Evolutionary conservation across 1,140 invertebrate genomes (phyloP).

Genomic region (Samia ricini): DNA sequence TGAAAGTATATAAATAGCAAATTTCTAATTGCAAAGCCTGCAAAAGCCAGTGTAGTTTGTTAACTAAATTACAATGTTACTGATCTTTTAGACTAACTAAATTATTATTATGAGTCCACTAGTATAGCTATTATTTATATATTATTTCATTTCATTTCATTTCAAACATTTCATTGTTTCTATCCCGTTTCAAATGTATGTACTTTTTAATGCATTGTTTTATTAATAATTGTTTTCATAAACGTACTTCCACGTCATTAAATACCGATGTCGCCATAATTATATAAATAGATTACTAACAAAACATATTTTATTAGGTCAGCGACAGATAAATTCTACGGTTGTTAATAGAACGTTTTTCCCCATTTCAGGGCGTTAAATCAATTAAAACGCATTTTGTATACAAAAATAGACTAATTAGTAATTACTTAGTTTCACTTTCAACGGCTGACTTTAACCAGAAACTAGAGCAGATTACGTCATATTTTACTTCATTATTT

Average conservation of each 20-base stretch:
- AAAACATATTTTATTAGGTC: constrained; percentile 1
- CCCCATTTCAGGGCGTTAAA: constrained; percentile 36
- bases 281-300: constrained; percentile 1
- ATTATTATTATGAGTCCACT: not conserved
- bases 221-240: not conserved
- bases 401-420: constrained; percentile 45
- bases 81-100: not conserved
- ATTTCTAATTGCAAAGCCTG: not conserved
- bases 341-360: constrained; percentile 15
- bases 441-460: constrained; percentile 21
- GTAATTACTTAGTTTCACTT: constrained; percentile 47
- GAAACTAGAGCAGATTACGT: constrained; percentile 16
- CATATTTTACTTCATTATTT: constrained; percentile 5
- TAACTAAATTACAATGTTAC: not conserved
- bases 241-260: not conserved
- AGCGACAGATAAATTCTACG: constrained; percentile 6
- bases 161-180: no score
- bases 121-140: no score
- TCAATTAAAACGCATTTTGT: constrained; percentile 47
- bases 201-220: no score
- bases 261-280: not conserved
- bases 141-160: no score
- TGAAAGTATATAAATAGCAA: not conserved
- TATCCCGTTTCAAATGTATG: no score
- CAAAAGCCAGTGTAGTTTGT: not conserved